phyloP scores from a whole-genome alignment of 2,797 vertebrate genomes.

The Gymnoscopelus braueri region DNA sequence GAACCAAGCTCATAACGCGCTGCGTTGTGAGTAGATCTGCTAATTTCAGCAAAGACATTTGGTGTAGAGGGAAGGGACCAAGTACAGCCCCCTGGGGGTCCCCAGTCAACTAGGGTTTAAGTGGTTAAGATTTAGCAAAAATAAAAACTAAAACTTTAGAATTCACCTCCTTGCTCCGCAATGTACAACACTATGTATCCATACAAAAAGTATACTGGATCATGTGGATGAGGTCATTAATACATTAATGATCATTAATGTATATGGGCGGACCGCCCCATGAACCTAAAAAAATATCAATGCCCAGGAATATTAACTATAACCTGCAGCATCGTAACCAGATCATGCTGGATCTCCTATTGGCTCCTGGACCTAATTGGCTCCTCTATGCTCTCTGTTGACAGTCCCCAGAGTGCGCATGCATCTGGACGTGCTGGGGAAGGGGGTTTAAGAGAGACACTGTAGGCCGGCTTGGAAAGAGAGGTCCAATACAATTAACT shows the following conservation, averaged over 20 bases:
- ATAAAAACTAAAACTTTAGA: no score
- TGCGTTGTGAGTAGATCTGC: no score
- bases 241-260: no score
- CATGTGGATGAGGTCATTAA: conserved; percentile 19
- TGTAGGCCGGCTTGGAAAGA: conserved; percentile 44
- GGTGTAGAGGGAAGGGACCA: no score
- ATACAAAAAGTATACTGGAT: conserved; percentile 25
- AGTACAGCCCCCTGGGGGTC: no score
- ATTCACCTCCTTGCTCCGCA: no score
- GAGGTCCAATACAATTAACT: conserved; percentile 55
- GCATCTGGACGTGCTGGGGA: conserved; percentile 48
- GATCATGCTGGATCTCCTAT: conserved; percentile 54
- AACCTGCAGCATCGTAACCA: conserved; percentile 46
- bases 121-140: no score
- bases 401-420: conserved; percentile 51
- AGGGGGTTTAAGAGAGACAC: conserved; percentile 46
- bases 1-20: no score
- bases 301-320: conserved; percentile 37
- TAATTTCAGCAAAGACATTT: no score
- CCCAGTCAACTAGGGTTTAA: no score
- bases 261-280: conserved; percentile 15
- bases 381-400: conserved; percentile 50
- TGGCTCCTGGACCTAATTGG: conserved; percentile 63
- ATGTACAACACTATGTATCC: conserved; percentile 13
- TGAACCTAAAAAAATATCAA: conserved; percentile 36